A percentile compares a stretch with the other conserved stretches of the same genome.
Conservation (phyloP, 2,113 vertebrate species). For the Leptosomus discolor region DNA sequence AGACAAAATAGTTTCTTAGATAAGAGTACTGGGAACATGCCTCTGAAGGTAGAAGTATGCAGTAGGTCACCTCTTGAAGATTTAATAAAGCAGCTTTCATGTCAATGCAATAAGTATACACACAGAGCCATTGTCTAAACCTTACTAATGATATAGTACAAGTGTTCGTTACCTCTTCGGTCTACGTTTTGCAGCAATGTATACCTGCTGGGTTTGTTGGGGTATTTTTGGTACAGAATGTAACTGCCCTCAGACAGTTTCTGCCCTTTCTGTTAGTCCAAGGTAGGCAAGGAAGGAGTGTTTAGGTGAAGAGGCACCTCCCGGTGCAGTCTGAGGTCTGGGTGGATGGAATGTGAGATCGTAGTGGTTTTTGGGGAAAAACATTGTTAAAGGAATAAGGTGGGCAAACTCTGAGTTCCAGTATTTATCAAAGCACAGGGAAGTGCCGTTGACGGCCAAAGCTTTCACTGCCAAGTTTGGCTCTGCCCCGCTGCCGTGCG, state of each 20-base stretch:
- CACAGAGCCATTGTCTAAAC: conserved; percentile 83
- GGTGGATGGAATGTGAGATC: conserved; percentile 90
- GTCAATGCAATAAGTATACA: conserved; percentile 90
- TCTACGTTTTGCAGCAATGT: conserved; percentile 77
- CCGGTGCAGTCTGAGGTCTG: conserved; percentile 79
- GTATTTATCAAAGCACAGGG: conserved; percentile 85
- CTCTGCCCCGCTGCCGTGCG: conserved; percentile 72
- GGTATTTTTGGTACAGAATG: conserved; percentile 76
- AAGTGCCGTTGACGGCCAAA: conserved; percentile 80
- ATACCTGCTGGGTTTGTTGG: conserved; percentile 72
- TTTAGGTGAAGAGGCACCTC: conserved; percentile 86
- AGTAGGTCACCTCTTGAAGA: conserved; percentile 77
- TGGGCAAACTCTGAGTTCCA: conserved; percentile 92
- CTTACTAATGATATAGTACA: conserved; percentile 80
- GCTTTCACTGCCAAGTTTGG: conserved; percentile 74
- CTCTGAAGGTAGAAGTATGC: conserved; percentile 76
- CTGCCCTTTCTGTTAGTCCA: conserved; percentile 92
- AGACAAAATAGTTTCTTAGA: conserved; percentile 72
- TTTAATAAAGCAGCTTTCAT: conserved; percentile 92
- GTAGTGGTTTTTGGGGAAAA: conserved; percentile 89
- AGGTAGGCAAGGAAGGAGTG: conserved; percentile 99
- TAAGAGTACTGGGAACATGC: conserved; percentile 70
- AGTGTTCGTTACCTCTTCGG: conserved; percentile 61
- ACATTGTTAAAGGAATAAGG: conserved; percentile 96
- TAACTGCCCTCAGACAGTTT: conserved; percentile 86